phyloP scores from a whole-genome alignment of 2,113 vertebrate genomes.

The Aspidoscelis tigris region DNA sequence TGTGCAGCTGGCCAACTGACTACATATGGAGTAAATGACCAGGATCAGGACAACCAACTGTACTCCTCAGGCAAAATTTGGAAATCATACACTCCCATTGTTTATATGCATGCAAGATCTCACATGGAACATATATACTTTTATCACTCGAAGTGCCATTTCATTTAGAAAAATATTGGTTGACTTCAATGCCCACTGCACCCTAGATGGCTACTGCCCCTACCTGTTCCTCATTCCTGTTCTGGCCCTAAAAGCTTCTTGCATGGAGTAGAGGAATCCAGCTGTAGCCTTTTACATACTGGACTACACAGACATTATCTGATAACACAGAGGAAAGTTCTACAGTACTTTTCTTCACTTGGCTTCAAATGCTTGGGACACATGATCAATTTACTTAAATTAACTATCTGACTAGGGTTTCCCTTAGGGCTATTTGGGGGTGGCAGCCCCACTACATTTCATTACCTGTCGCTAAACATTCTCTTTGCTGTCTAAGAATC shows the following conservation, averaged over 20 bases:
- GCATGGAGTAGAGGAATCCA: background rate
- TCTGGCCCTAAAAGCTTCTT: background rate
- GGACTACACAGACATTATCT: conserved; percentile 13
- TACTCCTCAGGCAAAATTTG: too few species aligned
- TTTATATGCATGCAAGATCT: too few species aligned
- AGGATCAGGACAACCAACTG: too few species aligned
- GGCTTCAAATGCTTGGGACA: conserved; percentile 36
- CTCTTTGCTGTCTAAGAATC: conserved; percentile 50
- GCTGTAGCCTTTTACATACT: background rate
- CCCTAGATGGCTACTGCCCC: too few species aligned
- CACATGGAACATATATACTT: too few species aligned
- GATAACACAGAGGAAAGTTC: conserved; percentile 25
- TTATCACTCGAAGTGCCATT: too few species aligned
- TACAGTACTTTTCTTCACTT: conserved; percentile 30
- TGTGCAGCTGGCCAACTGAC: background rate
- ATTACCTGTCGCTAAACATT: conserved; percentile 18
- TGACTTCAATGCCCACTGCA: too few species aligned
- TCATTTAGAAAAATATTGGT: too few species aligned
- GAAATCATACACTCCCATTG: too few species aligned
- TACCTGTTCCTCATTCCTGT: background rate
- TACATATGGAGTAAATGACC: background rate
- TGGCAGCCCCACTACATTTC: conserved; percentile 48
- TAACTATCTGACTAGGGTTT: conserved; percentile 28
- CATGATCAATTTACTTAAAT: conserved; percentile 44
- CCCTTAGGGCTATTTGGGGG: conserved; percentile 44